Evolutionary conservation across 2,797 vertebrate genomes (phyloP).

Genomic region (Petrocephalus sullivani): DNA sequence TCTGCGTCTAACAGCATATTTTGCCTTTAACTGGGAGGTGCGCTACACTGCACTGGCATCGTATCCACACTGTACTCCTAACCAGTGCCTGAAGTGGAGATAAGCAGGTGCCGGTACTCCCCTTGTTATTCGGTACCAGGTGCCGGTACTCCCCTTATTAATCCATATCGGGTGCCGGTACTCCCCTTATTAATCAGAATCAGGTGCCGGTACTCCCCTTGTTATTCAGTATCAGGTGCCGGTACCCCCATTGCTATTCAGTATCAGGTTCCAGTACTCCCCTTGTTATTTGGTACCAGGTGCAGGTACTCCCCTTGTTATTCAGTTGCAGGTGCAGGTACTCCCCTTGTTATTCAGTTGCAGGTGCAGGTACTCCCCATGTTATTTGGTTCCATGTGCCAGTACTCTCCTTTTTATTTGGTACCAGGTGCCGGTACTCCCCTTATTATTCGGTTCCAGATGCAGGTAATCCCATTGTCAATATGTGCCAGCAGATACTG

Average conservation of each 20-base stretch:
- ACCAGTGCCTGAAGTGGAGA: not conserved
- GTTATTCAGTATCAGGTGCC: no score
- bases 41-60: not conserved
- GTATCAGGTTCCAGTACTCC: no score
- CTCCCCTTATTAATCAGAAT: not conserved
- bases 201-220: no score
- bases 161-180: not conserved
- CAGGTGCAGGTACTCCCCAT: no score
- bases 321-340: no score
- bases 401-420: no score
- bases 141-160: not conserved
- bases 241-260: no score
- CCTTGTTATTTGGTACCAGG: no score
- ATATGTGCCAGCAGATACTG: not conserved
- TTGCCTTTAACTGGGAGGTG: not conserved
- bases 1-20: not conserved
- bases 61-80: not conserved
- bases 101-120: not conserved
- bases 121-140: not conserved
- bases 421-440: not conserved
- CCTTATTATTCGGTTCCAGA: not conserved
- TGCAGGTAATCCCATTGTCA: no score
- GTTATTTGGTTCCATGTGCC: no score
- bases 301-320: no score
- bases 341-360: no score